A percentile compares a stretch with the other conserved stretches of the same genome.
Evolutionary conservation across 2,797 vertebrate genomes (phyloP).

Genomic region (Philypnodon macrostomus): DNA sequence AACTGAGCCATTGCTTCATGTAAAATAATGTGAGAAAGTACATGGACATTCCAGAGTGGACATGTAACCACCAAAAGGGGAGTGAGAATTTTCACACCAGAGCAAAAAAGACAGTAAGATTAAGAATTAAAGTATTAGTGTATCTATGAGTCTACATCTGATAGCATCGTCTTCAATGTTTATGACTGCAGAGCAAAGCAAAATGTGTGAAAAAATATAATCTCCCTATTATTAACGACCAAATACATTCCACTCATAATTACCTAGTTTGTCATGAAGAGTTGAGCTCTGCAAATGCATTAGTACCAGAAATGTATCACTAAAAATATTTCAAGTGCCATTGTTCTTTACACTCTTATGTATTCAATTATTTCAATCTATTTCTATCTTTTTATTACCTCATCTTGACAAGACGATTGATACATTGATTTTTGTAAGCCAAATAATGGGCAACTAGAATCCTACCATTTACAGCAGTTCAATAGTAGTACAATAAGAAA

Average conservation of each 20-base stretch:
- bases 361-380: too few species aligned
- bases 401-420: too few species aligned
- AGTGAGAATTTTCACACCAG: conserved; percentile 24
- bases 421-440: too few species aligned
- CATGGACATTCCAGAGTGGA: conserved; percentile 52
- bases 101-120: conserved; percentile 13
- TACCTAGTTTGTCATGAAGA: neutral
- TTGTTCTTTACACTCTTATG: too few species aligned
- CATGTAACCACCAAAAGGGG: conserved; percentile 33
- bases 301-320: too few species aligned
- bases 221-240: conserved; percentile 16
- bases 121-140: conserved; percentile 3
- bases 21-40: conserved; percentile 56
- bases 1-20: conserved; percentile 45
- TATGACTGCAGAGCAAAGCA: conserved; percentile 2
- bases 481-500: too few species aligned
- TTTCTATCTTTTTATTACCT: too few species aligned
- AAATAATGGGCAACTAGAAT: too few species aligned
- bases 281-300: too few species aligned
- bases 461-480: too few species aligned
- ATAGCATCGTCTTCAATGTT: conserved; percentile 14
- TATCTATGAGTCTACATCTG: conserved; percentile 11
- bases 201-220: too few species aligned
- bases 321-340: too few species aligned
- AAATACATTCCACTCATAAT: conserved; percentile 2